A percentile compares a stretch with the other conserved stretches of the same genome.
Evolutionary conservation across 2,113 vertebrate species (phyloP).

Genomic region (Verasper variegatus): DNA sequence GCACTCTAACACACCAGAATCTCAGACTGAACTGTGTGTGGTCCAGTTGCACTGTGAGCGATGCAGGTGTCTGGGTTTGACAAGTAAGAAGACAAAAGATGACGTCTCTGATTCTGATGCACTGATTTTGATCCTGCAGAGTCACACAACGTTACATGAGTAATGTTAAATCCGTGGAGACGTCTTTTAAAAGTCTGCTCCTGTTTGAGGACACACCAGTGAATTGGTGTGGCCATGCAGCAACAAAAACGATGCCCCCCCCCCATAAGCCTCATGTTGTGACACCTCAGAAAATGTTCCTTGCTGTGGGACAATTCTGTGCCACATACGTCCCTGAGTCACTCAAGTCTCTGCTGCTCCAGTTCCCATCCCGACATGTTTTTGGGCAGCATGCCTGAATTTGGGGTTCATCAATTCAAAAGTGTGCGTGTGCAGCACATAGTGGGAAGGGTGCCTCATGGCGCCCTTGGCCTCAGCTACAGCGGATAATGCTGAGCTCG

Average conservation of each 20-base stretch:
- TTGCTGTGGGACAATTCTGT: not conserved
- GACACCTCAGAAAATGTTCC: not conserved
- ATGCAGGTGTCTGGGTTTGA: too few species aligned
- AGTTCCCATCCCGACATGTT: slow-evolving; percentile 7
- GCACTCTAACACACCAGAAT: not conserved
- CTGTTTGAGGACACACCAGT: not conserved
- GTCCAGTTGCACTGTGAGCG: not conserved
- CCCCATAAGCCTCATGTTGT: not conserved
- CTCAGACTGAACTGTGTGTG: not conserved
- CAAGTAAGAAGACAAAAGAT: too few species aligned
- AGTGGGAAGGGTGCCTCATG: slow-evolving; percentile 43
- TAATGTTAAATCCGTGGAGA: too few species aligned
- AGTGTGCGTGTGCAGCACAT: not conserved
- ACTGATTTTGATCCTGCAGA: too few species aligned
- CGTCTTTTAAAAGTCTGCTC: not conserved
- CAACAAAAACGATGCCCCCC: not conserved
- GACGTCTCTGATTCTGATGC: too few species aligned
- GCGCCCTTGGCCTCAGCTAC: slow-evolving; percentile 34
- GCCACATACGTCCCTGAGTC: slow-evolving; percentile 4
- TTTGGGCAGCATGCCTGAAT: slow-evolving; percentile 36
- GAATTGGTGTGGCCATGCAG: not conserved
- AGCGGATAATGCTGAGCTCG: slow-evolving; percentile 53
- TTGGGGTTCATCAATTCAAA: slow-evolving; percentile 8
- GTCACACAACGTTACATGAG: too few species aligned
- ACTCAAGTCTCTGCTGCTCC: slow-evolving; percentile 9